Evolutionary conservation across 2,797 vertebrate genomes (phyloP), one percentile per base, ranked within the genome.

Genomic region (Garrulus glandarius): DNA sequence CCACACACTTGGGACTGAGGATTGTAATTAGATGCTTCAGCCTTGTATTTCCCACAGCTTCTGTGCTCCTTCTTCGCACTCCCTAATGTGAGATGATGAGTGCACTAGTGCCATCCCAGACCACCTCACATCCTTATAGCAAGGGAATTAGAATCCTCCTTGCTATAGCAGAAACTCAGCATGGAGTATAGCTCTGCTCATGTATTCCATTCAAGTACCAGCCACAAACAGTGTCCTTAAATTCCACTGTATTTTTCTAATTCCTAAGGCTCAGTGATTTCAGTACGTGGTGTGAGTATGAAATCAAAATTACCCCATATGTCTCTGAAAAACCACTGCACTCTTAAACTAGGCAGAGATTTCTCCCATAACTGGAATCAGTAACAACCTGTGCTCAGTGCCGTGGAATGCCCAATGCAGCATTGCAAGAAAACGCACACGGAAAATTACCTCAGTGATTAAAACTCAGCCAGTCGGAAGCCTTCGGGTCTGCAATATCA

Each of bases 381-480:
- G 20, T 47, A 49, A 15, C 19, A 64, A 30, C 16, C 78, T 78
- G 26, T 70, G 32, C 56, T 77, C 46, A 26, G 39, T 55, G 61
- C 37, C 0, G 0, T 29, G 55, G 52, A 87, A 89, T 87, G 88
- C 81, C 68, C 61, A 94, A 8, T 10, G 30, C 44, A 78, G 53
- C 4, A 1, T 44, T 56, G 36, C 52, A 60, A 67, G 70, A 53
- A 71, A 72, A 43, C 4, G 4, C 2, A 0, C 37, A 43, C 0
- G 0, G 89, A 91, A 95, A 88, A 95, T 95, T 84, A 95, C 90
- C 82, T 84, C 50, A 36, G 63, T 56, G 68, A 87, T 90, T 93
- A 95, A 71, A 92, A 75, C 61, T 59, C 95, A 90, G 23, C 43
- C 83, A 91, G 55, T 32, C 0, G 1, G 64, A 95, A 95, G 72